Evolutionary conservation across 2,888 invertebrate species (phyloP).

Genomic region (Epsilonema sp.): DNA sequence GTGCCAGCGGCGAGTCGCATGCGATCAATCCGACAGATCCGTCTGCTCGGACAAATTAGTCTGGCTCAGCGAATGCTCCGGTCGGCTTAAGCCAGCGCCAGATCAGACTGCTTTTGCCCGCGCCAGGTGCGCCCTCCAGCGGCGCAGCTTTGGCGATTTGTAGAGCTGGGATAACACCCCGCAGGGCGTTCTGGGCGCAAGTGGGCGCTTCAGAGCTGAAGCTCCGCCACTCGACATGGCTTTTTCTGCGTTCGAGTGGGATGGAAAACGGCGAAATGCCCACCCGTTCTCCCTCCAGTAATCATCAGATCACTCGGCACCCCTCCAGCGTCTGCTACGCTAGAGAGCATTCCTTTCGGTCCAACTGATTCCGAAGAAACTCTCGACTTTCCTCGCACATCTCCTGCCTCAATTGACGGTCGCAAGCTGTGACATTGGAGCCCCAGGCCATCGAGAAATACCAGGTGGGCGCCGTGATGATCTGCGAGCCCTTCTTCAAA

Average conservation of each 20-base stretch:
- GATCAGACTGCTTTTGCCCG: slow-evolving; percentile 89
- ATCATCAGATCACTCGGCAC: no score
- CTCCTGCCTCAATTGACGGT: no score
- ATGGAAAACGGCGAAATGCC: no score
- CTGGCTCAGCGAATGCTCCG: slow-evolving; percentile 62
- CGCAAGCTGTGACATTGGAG: slow-evolving; percentile 35
- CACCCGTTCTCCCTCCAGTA: no score
- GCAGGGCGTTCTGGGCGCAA: slow-evolving; percentile 50
- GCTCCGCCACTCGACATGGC: no score
- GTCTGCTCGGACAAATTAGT: slow-evolving; percentile 98
- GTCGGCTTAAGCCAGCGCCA: slow-evolving; percentile 59
- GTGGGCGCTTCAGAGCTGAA: slow-evolving; percentile 30
- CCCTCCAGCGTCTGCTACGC: no score
- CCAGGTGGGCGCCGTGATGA: slow-evolving; percentile 70
- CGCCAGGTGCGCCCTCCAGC: slow-evolving; percentile 81
- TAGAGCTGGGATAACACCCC: slow-evolving; percentile 62
- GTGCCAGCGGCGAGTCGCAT: slow-evolving; percentile 82
- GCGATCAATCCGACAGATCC: slow-evolving; percentile 91
- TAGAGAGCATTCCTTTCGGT: no score
- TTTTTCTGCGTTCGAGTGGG: no score
- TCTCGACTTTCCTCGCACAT: no score
- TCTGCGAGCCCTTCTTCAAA: slow-evolving; percentile 47
- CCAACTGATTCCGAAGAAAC: no score
- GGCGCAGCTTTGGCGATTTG: slow-evolving; percentile 59
- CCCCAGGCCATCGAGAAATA: slow-evolving; percentile 78